Base-by-base conservation (phyloP, 2,797 vertebrate genomes). In the Phaenicophaeus curvirostris region DNA sequence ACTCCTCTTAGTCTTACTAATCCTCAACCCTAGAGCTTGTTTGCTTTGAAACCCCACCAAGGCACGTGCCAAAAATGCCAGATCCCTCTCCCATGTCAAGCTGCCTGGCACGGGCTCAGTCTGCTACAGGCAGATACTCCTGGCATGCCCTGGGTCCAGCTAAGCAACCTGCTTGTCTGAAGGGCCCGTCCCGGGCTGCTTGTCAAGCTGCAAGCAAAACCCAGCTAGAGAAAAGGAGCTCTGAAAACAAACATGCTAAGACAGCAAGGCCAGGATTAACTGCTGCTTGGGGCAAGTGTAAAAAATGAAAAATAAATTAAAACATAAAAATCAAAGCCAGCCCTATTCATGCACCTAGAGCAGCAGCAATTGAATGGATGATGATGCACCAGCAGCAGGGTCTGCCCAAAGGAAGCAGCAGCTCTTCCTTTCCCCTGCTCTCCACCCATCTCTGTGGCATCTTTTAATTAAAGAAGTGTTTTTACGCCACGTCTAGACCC, bases 41-140 rank as follows among this genome's bases (percentile, higher is more conserved):
- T 72, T 73, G n/a, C 42, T 66, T 27, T 53, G 39, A 79, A 96
- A 86, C 12, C 10, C 57, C 35, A 66, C 44, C 41, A 53, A 6
- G 14, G 21, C 65, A 90, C 54, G 41, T 33, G 66, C 15, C 89
- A 80, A 59, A 84, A 41, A 15, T 8, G 37, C 68, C 65, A 39
- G 44, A 75, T 16, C 21, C 41, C 62, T 21, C 2, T 35, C 28
- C 58, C 0, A 0, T 6, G 17, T 5, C 57, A 66, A 39, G 63
- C 50, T 48, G 72, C 24, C 39, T 10, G 0, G 42, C 30, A 24
- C 0, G 0, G 37, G 62, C 44, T 67, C 53, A 83, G 39, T 19
- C 20, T 2, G 0, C 35, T 0, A 1, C 3, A 8, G 25, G 23
- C 0, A 0, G n/a, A 42, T 21, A 37, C 24, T 76, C 55, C 46